Evolutionary conservation across 1,140 invertebrate genomes (phyloP), one percentile per base, ranked within the genome.

Genomic region (Bradysia coprophila): DNA sequence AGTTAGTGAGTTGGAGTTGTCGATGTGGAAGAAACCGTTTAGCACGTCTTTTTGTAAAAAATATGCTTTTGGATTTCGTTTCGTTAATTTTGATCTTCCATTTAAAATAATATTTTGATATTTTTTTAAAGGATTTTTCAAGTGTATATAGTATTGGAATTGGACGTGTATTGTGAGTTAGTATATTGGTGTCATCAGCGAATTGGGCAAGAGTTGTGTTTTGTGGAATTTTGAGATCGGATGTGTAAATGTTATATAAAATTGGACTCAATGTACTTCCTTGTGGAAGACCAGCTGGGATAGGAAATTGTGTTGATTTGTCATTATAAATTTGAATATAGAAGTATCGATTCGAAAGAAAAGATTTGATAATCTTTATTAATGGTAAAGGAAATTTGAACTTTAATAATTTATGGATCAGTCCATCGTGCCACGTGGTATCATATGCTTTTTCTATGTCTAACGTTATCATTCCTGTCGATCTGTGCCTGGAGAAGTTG

Each of bases 371-470:
- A 28, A 28, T 6, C 13, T 28, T 28, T 28, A 13, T 28, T 28
- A 8, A 28, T 8, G 6, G 24, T 8, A 8, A 13, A 8, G 24
- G 13, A 8, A 28, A 28, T 6, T 28, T 28, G 6, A 8, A 13
- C 13, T 28, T 28, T n/a, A n/a, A n/a, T 4, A 59, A 36, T 45
- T 58, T 61, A 22, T 40, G 47, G 1, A 54, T 11, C 0, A 59
- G 41, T 2, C 55, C 51, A 2, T 43, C 21, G 19, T 52, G 51
- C 57, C 55, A 59, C 1, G 61, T 50, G 24, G 47, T 46, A 43
- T 62, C 51, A 38, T 61, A 56, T 0, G 60, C 55, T 45, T 56
- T 52, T 22, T 46, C 33, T 1, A 60, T 48, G 24, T 62, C 55
- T 2, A 61, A 44, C 21, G 58, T 55, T 2, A 53, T 49, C 11